Evolutionary conservation across 2,113 vertebrate genomes (phyloP).

Genomic region (Felis chaus): DNA sequence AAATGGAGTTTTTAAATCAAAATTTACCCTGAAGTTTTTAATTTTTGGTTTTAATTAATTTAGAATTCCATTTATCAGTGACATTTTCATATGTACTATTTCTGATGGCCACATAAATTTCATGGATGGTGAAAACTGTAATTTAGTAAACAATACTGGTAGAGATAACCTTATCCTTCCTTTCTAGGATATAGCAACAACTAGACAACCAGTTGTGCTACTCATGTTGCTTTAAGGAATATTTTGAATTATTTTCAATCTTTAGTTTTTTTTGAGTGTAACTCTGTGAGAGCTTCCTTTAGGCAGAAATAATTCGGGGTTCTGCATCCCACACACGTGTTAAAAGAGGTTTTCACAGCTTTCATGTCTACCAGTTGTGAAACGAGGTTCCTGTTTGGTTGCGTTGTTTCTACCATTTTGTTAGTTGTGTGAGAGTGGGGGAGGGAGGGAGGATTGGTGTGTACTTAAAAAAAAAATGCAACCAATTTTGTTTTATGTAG

Average conservation of each 20-base stretch:
- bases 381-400: neutral
- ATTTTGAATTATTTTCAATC: slow-evolving; percentile 14
- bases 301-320: neutral
- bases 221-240: neutral
- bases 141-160: neutral
- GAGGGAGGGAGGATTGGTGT: neutral
- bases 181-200: neutral
- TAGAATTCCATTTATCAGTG: neutral
- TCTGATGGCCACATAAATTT: neutral
- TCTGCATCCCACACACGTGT: neutral
- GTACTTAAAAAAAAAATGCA: neutral
- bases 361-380: neutral
- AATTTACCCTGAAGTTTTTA: neutral
- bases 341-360: neutral
- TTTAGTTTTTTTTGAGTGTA: slow-evolving; percentile 17
- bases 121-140: neutral
- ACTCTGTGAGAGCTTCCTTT: slow-evolving; percentile 4
- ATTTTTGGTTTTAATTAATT: slow-evolving; percentile 12
- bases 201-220: neutral
- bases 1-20: neutral
- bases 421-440: neutral
- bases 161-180: neutral
- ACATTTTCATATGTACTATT: neutral
- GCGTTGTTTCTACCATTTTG: neutral
- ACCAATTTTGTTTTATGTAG: neutral